Conservation (phyloP, 2,888 invertebrate genomes). For the Acanthosoma haemorrhoidale region DNA sequence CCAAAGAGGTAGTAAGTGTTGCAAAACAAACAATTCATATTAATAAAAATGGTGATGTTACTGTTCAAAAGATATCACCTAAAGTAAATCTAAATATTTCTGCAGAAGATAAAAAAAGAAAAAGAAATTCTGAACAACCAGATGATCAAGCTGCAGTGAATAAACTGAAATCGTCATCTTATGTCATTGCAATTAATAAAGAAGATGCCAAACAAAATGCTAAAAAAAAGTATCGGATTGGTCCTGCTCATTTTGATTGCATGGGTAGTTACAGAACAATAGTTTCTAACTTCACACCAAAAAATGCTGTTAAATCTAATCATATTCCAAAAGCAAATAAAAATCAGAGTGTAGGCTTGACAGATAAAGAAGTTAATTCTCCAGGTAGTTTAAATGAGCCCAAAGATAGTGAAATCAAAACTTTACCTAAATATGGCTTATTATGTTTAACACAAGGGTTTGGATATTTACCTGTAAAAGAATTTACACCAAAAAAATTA, state of each 20-base stretch:
- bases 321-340: no score
- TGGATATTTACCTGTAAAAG: slow-evolving; percentile 2
- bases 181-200: background rate
- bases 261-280: background rate
- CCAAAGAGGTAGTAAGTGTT: background rate
- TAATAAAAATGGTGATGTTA: background rate
- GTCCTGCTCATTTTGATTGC: slow-evolving; percentile 1
- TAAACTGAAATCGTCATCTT: background rate
- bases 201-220: background rate
- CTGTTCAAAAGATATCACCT: background rate
- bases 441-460: slow-evolving; percentile 5
- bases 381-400: background rate
- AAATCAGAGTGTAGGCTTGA: background rate
- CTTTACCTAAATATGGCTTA: background rate
- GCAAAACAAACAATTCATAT: background rate
- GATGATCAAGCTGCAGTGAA: background rate
- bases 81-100: background rate
- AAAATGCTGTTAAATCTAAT: background rate
- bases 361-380: background rate
- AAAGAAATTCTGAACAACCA: background rate
- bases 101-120: background rate
- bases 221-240: slow-evolving; percentile 1
- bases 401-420: background rate
- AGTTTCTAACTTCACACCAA: background rate
- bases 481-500: background rate